Conservation (phyloP, 2,113 vertebrate genomes). For the Hylia prasina region DNA sequence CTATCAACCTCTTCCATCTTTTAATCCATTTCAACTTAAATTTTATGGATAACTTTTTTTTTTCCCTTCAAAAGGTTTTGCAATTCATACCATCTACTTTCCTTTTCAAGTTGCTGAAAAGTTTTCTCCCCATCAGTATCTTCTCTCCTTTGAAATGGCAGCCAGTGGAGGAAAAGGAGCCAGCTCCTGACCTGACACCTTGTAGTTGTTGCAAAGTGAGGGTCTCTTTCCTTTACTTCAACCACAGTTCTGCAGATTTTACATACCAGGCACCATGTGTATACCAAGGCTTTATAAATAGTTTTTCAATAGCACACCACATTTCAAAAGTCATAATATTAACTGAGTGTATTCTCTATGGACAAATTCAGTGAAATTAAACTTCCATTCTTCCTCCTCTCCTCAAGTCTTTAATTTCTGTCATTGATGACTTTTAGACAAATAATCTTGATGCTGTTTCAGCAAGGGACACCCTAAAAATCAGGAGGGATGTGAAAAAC, state of each 20-base stretch:
- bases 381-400: not conserved
- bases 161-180: not conserved
- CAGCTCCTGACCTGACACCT: not conserved
- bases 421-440: not conserved
- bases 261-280: not conserved
- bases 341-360: not conserved
- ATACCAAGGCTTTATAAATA: not conserved
- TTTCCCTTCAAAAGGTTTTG: not conserved
- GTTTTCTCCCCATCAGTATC: not conserved
- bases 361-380: not conserved
- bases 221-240: not conserved
- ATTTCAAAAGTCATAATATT: conserved; percentile 22
- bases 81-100: not conserved
- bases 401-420: not conserved
- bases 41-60: not conserved
- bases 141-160: not conserved
- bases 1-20: not conserved
- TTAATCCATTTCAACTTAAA: not conserved
- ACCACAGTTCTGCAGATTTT: not conserved
- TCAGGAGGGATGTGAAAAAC: not conserved
- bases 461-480: not conserved
- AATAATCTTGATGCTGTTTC: not conserved
- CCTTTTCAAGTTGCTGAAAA: not conserved
- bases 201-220: not conserved
- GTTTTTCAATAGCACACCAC: not conserved